Evolutionary conservation across 2,888 invertebrate genomes (phyloP), one percentile per base, ranked within the genome.

Genomic region (Polyommatus icarus): DNA sequence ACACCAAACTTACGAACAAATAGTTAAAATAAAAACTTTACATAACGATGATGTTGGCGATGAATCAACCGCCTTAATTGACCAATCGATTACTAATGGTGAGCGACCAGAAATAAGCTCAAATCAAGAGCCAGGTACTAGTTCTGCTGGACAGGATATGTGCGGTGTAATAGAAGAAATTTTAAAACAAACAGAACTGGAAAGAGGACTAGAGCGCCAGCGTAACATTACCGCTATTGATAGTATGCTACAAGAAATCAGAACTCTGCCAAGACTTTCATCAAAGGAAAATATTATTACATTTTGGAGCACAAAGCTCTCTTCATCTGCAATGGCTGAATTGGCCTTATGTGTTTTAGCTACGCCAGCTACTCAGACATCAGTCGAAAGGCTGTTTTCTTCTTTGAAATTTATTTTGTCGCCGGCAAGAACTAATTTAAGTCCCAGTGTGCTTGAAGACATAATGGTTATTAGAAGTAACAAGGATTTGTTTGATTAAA

Each of bases 401-500:
- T 76, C 59, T 8, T 5, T 76, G 59, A 76, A 76, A 76, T 76
- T 59, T 76, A 59, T 76, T 32, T 29, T 76, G 18, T 20, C 20
- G 50, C 59, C 76, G 57, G 32, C 57, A 32, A 76, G 76, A 29
- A 59, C 29, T 32, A 76, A 76, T 76, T 57, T 76, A 18, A 76
- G 57, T 29, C 57, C 29, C 57, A 76, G 57, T 15, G 29, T 76
- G 54, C 54, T 76, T 54, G 54, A 76, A 57, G 57, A 76, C 32
- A 76, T 76, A 20, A 76, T 76, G 76, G 50, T 76, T 18, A 76
- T 76, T 8, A 24, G 76, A 18, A 29, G 10, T 24, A 76, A 76
- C 54, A 50, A 76, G 18, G 76, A 76, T 76, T 76, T 76, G 54
- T 54, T 76, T 76, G 7, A 15, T 76, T 76, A 57, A 57, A 72